Percentiles rank a stretch among this genome's conserved stretches.
phyloP scores from a whole-genome alignment of 2,113 vertebrate genomes.

The Myanophis thanlyinensis region DNA sequence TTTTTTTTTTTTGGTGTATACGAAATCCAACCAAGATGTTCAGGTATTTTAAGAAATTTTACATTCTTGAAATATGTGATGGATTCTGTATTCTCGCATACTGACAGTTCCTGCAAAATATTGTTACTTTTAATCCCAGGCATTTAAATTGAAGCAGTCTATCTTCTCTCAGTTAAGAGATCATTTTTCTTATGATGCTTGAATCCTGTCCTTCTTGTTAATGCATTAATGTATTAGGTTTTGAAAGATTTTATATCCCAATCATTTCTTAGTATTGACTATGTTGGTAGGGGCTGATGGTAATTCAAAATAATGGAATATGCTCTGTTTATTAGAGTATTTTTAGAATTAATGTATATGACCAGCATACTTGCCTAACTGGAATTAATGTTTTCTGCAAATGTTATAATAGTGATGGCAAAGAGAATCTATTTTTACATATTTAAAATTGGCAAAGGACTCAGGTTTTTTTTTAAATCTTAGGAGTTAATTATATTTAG shows the following conservation, averaged over 20 bases:
- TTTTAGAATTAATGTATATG: not conserved
- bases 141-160: not conserved
- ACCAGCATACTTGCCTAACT: not conserved
- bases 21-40: conserved; percentile 19
- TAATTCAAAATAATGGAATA: not conserved
- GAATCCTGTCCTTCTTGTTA: not conserved
- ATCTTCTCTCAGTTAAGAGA: not conserved
- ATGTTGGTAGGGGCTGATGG: not conserved
- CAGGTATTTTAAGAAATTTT: not conserved
- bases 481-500: not conserved
- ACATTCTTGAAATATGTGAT: conserved; percentile 1
- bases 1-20: not conserved
- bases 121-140: not conserved
- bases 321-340: not conserved
- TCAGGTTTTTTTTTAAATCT: not conserved
- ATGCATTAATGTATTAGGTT: not conserved
- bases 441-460: not conserved
- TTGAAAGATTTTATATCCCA: not conserved
- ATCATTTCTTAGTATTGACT: not conserved
- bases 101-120: not conserved
- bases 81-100: conserved; percentile 20
- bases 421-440: not conserved
- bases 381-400: not conserved
- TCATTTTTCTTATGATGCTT: not conserved
- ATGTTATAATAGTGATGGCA: not conserved